Evolutionary conservation across 2,797 vertebrate species (phyloP).

Genomic region (Trachurus trachurus): DNA sequence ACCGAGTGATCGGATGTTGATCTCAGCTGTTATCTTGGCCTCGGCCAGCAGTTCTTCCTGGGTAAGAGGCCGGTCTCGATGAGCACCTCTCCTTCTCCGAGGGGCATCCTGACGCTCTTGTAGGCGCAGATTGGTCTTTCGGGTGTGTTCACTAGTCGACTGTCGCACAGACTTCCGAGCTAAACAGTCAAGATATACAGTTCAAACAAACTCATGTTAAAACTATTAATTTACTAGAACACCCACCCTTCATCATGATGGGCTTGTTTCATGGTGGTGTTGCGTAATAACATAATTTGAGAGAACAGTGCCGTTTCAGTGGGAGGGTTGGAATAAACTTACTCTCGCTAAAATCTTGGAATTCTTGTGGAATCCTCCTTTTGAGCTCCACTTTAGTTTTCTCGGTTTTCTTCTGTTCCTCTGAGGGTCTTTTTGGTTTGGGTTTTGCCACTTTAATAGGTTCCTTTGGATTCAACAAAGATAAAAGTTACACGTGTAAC

Average conservation of each 20-base stretch:
- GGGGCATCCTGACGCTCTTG: conserved; percentile 96
- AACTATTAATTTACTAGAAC: neutral
- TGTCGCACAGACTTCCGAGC: conserved; percentile 96
- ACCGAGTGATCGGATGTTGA: conserved; percentile 96
- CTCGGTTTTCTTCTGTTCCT: conserved; percentile 85
- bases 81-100: conserved; percentile 89
- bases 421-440: conserved; percentile 88
- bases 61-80: conserved; percentile 90
- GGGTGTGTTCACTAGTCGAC: conserved; percentile 95
- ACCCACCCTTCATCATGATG: neutral
- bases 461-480: conserved; percentile 83
- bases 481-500: neutral
- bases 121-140: conserved; percentile 94
- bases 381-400: conserved; percentile 88
- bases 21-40: conserved; percentile 93
- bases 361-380: conserved; percentile 86
- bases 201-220: neutral
- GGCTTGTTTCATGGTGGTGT: neutral
- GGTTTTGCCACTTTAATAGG: conserved; percentile 92
- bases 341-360: conserved; percentile 91
- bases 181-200: conserved; percentile 47
- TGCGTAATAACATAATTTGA: neutral
- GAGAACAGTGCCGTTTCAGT: neutral
- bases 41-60: conserved; percentile 96
- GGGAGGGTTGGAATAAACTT: conserved; percentile 35